These are phyloP conservation scores for Cromileptes altivelis DNA, from an alignment of 2,113 vertebrate genomes.

Conservation along the genomic window DNA sequence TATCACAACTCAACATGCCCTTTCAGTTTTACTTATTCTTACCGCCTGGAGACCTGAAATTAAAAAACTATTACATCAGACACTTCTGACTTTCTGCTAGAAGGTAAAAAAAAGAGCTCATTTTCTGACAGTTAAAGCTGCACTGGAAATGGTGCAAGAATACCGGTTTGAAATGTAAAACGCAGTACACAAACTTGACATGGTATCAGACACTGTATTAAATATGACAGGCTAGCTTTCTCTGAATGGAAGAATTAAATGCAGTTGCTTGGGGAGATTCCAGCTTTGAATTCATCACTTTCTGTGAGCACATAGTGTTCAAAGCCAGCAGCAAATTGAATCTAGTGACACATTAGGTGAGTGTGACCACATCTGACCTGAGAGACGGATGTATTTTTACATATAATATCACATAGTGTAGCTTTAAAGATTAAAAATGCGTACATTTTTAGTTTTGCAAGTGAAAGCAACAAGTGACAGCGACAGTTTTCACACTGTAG, in stretches of 20 bases:
- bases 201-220: background rate
- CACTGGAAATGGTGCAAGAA: background rate
- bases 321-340: background rate
- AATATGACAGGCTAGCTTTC: background rate
- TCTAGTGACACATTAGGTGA: background rate
- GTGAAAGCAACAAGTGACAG: background rate
- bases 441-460: background rate
- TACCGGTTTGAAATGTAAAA: background rate
- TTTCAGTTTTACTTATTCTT: constrained; percentile 28
- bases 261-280: background rate
- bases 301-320: background rate
- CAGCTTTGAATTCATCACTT: background rate
- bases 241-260: background rate
- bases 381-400: background rate
- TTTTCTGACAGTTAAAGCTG: constrained; percentile 15
- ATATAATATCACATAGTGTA: background rate
- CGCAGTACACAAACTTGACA: background rate
- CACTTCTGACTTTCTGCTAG: constrained; percentile 25
- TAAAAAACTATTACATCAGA: constrained; percentile 24
- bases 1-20: constrained; percentile 20
- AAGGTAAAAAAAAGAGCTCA: constrained; percentile 23
- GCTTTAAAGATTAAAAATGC: background rate
- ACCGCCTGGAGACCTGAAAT: constrained; percentile 25
- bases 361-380: background rate
- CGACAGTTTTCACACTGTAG: too few relatives aligned